Evolutionary conservation across 2,113 vertebrate genomes (phyloP).

Genomic region (Prochilodus magdalenae): DNA sequence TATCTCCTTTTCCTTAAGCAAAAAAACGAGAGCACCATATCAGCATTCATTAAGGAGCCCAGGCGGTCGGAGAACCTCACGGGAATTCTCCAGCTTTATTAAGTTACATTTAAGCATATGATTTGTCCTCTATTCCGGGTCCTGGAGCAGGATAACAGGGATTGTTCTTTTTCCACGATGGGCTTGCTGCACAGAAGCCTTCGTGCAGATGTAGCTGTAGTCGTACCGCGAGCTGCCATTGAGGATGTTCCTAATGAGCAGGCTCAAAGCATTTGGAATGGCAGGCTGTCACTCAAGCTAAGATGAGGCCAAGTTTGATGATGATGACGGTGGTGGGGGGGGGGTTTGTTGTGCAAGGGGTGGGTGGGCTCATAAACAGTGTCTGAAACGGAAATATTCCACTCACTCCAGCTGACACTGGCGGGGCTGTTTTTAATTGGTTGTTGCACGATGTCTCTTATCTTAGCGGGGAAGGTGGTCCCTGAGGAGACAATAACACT

Average conservation of each 20-base stretch:
- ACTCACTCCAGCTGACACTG: conserved; percentile 20
- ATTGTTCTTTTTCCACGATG: not conserved
- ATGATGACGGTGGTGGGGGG: conserved; percentile 21
- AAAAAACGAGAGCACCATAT: not conserved
- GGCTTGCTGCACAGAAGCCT: not conserved
- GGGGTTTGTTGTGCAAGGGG: conserved; percentile 23
- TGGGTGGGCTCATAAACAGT: conserved; percentile 19
- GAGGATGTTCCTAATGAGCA: conserved; percentile 39
- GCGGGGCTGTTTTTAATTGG: conserved; percentile 49
- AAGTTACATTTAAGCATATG: not conserved
- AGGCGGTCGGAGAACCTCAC: not conserved
- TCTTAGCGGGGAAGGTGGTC: conserved; percentile 31
- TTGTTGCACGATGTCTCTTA: conserved; percentile 34
- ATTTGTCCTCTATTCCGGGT: not conserved
- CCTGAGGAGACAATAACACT: conserved; percentile 34
- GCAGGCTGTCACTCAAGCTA: conserved; percentile 34
- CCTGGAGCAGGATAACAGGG: not conserved
- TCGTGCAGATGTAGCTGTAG: conserved; percentile 38
- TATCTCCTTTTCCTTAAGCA: not conserved
- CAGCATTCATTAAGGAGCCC: not conserved
- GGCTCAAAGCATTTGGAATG: conserved; percentile 39
- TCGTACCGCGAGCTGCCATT: not conserved
- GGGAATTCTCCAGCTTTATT: not conserved
- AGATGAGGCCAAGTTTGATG: conserved; percentile 8
- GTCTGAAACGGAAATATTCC: conserved; percentile 39